Evolutionary conservation across 2,888 invertebrate species (phyloP).

Genomic region (Lathronympha strigana): DNA sequence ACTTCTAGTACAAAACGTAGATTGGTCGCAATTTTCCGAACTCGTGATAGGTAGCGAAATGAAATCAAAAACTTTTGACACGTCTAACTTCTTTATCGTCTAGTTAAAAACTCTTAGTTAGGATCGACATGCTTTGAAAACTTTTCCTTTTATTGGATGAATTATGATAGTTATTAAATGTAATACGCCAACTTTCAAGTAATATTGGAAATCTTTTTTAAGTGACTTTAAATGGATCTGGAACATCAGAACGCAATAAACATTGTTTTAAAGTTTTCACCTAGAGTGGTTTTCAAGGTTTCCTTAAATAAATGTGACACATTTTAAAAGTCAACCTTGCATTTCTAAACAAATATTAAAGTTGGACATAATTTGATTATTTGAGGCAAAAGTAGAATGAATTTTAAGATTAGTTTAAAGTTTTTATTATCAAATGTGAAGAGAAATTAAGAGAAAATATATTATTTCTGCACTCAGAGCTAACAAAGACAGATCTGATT

Average conservation of each 20-base stretch:
- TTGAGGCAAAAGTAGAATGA: not conserved
- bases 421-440: not conserved
- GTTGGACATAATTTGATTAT: too few relatives aligned
- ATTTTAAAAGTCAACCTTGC: not conserved
- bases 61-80: constrained; percentile 50
- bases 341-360: not conserved
- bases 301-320: not conserved
- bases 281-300: not conserved
- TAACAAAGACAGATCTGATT: constrained; percentile 12
- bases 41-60: constrained; percentile 44
- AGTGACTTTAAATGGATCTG: not conserved
- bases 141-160: constrained; percentile 48
- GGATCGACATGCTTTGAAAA: constrained; percentile 54
- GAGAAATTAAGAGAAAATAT: not conserved
- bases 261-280: not conserved
- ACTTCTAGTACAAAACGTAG: too few relatives aligned
- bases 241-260: not conserved
- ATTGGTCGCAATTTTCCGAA: constrained; percentile 44
- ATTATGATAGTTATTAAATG: constrained; percentile 51
- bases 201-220: not conserved
- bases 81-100: constrained; percentile 56
- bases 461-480: constrained; percentile 1
- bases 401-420: not conserved
- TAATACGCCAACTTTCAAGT: constrained; percentile 47
- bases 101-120: constrained; percentile 52